A percentile compares a stretch with the other conserved stretches of the same genome.
These are phyloP conservation scores for Drosophila repletoides DNA, from an alignment of 1,140 invertebrate species.

Conservation along the genomic window DNA sequence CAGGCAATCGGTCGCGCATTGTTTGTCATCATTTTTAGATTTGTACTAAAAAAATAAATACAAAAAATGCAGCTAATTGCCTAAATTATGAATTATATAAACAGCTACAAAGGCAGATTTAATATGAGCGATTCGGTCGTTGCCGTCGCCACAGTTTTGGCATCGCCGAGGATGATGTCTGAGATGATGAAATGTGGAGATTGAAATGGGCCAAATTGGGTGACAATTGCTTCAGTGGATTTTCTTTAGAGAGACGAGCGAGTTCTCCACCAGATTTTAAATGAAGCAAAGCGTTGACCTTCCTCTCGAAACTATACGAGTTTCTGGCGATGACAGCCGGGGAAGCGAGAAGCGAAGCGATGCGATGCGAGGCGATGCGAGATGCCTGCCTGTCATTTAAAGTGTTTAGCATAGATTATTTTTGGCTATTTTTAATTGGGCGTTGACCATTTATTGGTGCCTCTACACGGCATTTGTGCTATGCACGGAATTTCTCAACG, in stretches of 20 bases:
- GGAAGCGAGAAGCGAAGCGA: not conserved
- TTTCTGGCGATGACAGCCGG: conserved; percentile 17
- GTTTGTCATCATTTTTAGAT: conserved; percentile 1
- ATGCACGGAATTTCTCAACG: conserved; percentile 24
- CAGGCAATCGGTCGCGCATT: conserved; percentile 18
- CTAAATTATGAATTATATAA: not conserved
- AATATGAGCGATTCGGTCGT: not conserved
- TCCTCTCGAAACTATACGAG: conserved; percentile 6
- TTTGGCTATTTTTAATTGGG: conserved; percentile 31
- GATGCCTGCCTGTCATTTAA: not conserved
- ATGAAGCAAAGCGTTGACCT: conserved; percentile 33
- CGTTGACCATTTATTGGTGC: conserved; percentile 2
- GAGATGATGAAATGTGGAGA: conserved; percentile 3
- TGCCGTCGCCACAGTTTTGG: conserved; percentile 3
- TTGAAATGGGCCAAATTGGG: conserved; percentile 17
- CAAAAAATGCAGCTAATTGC: conserved; percentile 5
- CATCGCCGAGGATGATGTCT: not conserved
- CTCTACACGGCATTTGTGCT: conserved; percentile 7
- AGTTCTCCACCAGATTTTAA: not conserved
- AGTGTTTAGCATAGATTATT: conserved; percentile 24
- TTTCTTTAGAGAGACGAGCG: not conserved
- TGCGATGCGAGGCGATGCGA: not conserved
- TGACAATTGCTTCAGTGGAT: conserved; percentile 10
- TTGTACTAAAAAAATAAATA: conserved; percentile 9
- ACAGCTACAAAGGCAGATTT: not conserved